Conservation (phyloP, 2,888 invertebrate species). For the Hirtodrosophila confusa region DNA sequence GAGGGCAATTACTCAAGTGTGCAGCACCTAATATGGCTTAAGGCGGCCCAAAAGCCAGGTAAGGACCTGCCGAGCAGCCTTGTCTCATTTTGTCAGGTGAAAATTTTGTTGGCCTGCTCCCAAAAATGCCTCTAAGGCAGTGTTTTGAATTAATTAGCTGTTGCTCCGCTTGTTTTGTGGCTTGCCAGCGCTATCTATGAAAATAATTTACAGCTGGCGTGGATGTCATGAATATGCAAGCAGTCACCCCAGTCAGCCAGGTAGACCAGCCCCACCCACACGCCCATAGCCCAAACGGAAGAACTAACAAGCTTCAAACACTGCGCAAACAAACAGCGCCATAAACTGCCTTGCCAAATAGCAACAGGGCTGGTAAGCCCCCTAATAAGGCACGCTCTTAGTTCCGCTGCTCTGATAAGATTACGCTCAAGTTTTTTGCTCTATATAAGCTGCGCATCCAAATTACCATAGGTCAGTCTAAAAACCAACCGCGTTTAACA, state of each 20-base stretch:
- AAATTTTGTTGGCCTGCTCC: slow-evolving; percentile 48
- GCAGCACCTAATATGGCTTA: slow-evolving; percentile 61
- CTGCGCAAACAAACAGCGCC: slow-evolving; percentile 65
- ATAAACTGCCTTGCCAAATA: slow-evolving; percentile 58
- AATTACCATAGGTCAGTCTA: slow-evolving; percentile 54
- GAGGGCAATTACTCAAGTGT: slow-evolving; percentile 71
- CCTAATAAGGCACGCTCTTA: slow-evolving; percentile 13
- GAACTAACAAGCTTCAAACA: slow-evolving; percentile 34
- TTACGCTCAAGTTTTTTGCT: slow-evolving; percentile 11
- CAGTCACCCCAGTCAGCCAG: slow-evolving; percentile 9
- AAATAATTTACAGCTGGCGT: slow-evolving; percentile 70
- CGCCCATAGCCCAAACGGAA: slow-evolving; percentile 22
- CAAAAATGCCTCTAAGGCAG: slow-evolving; percentile 75
- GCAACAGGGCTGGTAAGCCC: slow-evolving; percentile 18
- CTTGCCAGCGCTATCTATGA: slow-evolving; percentile 59
- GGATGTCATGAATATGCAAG: slow-evolving; percentile 73
- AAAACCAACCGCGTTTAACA: background rate
- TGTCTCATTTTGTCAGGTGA: slow-evolving; percentile 50
- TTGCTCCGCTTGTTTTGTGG: slow-evolving; percentile 59
- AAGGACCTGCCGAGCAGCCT: slow-evolving; percentile 5
- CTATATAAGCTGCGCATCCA: slow-evolving; percentile 43
- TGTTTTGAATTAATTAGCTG: slow-evolving; percentile 82
- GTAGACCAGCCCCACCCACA: background rate
- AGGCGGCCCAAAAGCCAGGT: slow-evolving; percentile 48
- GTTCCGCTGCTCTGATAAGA: slow-evolving; percentile 60